These are phyloP conservation scores for Eilema depressum DNA, from an alignment of 2,888 invertebrate species.

Conservation along the genomic window DNA sequence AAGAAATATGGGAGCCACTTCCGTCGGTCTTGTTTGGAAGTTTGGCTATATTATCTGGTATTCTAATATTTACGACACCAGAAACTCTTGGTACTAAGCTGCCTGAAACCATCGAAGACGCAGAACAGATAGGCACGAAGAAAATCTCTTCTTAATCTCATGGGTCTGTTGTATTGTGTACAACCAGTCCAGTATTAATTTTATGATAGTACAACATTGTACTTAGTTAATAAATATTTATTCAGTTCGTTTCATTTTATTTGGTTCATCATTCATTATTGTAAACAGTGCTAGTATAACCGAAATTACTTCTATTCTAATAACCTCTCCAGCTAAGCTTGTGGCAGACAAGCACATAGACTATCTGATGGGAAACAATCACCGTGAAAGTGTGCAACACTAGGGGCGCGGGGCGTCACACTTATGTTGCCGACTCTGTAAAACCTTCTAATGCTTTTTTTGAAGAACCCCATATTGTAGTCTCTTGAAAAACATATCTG, in stretches of 20 bases:
- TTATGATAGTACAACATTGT: background rate
- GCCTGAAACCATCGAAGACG: constrained; percentile 88
- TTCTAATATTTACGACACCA: constrained; percentile 72
- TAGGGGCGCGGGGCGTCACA: too few species aligned
- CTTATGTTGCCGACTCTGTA: too few species aligned
- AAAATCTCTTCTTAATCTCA: constrained; percentile 50
- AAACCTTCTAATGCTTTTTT: too few species aligned
- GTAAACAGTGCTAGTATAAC: too few species aligned
- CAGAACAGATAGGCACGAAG: constrained; percentile 70
- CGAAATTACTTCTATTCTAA: too few species aligned
- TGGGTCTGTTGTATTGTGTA: constrained; percentile 8
- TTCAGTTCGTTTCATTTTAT: background rate
- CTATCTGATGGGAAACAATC: too few species aligned
- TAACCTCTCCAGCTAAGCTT: too few species aligned
- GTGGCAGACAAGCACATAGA: too few species aligned
- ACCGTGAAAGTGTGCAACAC: too few species aligned
- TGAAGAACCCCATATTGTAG: too few species aligned
- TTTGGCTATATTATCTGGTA: constrained; percentile 82
- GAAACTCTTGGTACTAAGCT: constrained; percentile 85
- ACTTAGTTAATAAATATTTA: background rate
- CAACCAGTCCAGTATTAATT: background rate
- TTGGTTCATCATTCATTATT: background rate
- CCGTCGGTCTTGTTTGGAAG: constrained; percentile 87
- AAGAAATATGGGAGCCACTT: constrained; percentile 68
- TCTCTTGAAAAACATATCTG: too few species aligned